These are phyloP conservation scores for Tapirus terrestris DNA, from an alignment of 2,113 vertebrate genomes.

Conservation along the genomic window DNA sequence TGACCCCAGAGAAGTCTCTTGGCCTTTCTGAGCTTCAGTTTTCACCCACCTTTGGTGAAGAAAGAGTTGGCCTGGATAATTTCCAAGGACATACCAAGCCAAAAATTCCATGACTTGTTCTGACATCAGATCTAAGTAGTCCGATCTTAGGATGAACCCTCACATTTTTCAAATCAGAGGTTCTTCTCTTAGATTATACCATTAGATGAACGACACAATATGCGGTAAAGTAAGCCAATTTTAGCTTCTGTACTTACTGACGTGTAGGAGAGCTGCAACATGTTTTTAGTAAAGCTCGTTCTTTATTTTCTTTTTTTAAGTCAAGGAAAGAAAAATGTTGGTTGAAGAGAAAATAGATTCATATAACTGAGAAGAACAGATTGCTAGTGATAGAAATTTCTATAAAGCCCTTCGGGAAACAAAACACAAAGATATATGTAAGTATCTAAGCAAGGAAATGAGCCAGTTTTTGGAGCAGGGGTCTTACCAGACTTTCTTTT, in stretches of 20 bases:
- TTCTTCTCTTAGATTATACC: conserved; percentile 24
- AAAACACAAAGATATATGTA: conserved; percentile 68
- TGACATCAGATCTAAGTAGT: not conserved
- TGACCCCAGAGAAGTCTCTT: not conserved
- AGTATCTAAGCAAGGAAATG: conserved; percentile 58
- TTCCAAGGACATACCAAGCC: not conserved
- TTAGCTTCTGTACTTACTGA: conserved; percentile 51
- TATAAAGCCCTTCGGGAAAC: conserved; percentile 73
- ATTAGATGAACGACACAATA: not conserved
- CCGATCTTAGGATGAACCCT: not conserved
- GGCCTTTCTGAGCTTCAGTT: not conserved
- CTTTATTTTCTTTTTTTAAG: conserved; percentile 69
- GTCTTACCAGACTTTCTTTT: conserved; percentile 29
- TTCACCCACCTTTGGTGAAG: not conserved
- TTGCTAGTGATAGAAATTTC: conserved; percentile 75
- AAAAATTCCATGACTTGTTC: not conserved
- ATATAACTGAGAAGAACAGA: conserved; percentile 76
- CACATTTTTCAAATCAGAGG: conserved; percentile 52
- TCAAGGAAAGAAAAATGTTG: conserved; percentile 70
- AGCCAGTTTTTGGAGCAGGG: conserved; percentile 41
- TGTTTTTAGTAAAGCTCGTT: conserved; percentile 65
- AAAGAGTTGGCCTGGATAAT: not conserved
- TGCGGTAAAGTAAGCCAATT: conserved; percentile 41
- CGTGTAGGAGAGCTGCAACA: conserved; percentile 51
- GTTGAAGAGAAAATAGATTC: conserved; percentile 73